These are phyloP conservation scores for Cotesia typhae DNA, from an alignment of 1,140 invertebrate genomes.

Conservation along the genomic window DNA sequence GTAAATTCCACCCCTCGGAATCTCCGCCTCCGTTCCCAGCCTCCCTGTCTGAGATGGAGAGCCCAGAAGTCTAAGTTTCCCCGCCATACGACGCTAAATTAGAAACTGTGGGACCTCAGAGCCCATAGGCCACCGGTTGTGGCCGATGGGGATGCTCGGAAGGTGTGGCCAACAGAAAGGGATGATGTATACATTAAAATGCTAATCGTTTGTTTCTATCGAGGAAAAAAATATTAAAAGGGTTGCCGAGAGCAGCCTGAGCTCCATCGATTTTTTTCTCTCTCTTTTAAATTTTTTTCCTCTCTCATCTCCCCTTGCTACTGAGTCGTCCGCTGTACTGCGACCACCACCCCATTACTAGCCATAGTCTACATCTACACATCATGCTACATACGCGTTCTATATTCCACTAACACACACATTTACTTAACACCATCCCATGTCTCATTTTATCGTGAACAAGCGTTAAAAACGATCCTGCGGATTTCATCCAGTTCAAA, in stretches of 20 bases:
- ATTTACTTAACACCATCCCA: conserved; percentile 14
- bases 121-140: conserved; percentile 29
- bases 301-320: conserved; percentile 19
- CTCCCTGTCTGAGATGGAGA: neutral
- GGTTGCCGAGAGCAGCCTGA: conserved; percentile 42
- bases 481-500: conserved; percentile 18
- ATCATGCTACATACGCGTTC: neutral
- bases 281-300: conserved; percentile 33
- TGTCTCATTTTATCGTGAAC: conserved; percentile 28
- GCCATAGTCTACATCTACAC: neutral
- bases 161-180: conserved; percentile 49
- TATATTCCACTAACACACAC: conserved; percentile 22
- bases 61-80: neutral
- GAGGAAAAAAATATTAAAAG: conserved; percentile 42
- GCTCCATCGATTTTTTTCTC: conserved; percentile 62
- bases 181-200: conserved; percentile 39
- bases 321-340: conserved; percentile 13
- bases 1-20: no score
- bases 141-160: conserved; percentile 21
- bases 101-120: neutral
- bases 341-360: conserved; percentile 6
- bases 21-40: conserved; percentile 20
- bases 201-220: conserved; percentile 50
- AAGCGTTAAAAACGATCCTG: conserved; percentile 32
- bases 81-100: neutral